Base-by-base conservation (phyloP, 2,113 vertebrate species). In the Myrmophylax atrothorax region DNA sequence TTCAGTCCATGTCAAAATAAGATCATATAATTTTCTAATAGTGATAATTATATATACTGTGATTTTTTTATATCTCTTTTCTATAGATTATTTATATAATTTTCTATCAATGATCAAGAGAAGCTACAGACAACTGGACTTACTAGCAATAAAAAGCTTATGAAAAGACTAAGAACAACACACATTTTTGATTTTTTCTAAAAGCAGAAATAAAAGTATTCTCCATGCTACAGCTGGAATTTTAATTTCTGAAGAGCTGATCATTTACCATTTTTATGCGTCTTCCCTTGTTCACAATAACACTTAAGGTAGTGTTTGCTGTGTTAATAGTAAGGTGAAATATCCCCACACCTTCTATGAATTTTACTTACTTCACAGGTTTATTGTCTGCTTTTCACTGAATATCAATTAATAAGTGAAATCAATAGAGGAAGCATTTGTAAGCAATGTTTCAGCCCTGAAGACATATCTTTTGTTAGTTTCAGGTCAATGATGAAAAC, bases 231-330 rank as follows among this genome's bases (percentile, higher is more conserved):
- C 15, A 58, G 18, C 3, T 69, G 13, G 10, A 77, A 55, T 5
- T 35, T 44, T 20, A 70, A 35, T 35, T 89, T 79, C 77, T 67
- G 6, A 80, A 49, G 22, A 62, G 2, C 2, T 49, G 23, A 40
- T 35, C 0, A 26, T 13, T 44, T 67, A 28, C 8, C 1, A 16
- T 69, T 60, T 83, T 29, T 29, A 50, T 3, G 18, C 2, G 10
- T 67, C 33, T 73, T 56, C 6, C 11, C 2, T 35, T 1, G 0
- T 6, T 18, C 47, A 80, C 7, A 42, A 2, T 44, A 72, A 50
- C 7, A 9, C 8, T 7, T 35, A 20, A 26, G 81, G n/a, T 2
- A n/a, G 10, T 24, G 6, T 60, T 91, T 88, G 12, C 4, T 63
- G 6, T 47, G 4, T 52, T 55, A 63, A 59, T 26, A 3, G 1